A percentile compares a stretch with the other conserved stretches of the same genome.
Conservation (phyloP, 2,113 vertebrate genomes). For the Mystacornis crossleyi region DNA sequence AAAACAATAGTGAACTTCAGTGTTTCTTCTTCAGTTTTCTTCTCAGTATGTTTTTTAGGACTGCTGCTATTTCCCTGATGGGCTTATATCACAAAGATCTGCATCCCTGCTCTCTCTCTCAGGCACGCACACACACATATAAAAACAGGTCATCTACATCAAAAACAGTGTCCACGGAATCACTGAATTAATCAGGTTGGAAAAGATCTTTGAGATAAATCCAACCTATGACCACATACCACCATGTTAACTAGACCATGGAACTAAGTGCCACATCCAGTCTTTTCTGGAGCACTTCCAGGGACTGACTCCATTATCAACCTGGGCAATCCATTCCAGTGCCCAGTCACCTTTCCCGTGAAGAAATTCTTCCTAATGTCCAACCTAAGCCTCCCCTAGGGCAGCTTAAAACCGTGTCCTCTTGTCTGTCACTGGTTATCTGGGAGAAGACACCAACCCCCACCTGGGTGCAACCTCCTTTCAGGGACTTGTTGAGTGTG, state of each 20-base stretch:
- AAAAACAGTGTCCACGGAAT: not conserved
- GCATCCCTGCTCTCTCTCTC: not conserved
- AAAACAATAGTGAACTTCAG: not conserved
- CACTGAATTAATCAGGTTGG: not conserved
- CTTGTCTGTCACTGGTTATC: not conserved
- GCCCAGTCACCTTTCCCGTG: not conserved
- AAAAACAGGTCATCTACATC: not conserved
- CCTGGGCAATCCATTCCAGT: not conserved
- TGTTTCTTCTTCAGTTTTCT: not conserved
- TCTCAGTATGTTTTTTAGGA: not conserved
- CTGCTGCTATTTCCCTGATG: not conserved
- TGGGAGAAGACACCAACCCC: not conserved
- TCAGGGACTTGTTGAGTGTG: too few relatives aligned
- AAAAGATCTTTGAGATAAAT: not conserved
- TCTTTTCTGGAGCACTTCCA: not conserved
- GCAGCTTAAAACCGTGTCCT: not conserved
- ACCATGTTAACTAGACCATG: not conserved
- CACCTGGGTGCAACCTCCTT: not conserved
- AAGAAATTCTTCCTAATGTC: not conserved
- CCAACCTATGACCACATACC: too few relatives aligned
- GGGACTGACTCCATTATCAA: rapidly evolving
- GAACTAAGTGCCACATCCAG: rapidly evolving
- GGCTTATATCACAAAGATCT: not conserved
- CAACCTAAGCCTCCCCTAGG: too few relatives aligned
- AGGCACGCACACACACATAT: rapidly evolving